These are phyloP conservation scores for Capitulum mitella DNA, from an alignment of 2,888 invertebrate species.

Conservation along the genomic window DNA sequence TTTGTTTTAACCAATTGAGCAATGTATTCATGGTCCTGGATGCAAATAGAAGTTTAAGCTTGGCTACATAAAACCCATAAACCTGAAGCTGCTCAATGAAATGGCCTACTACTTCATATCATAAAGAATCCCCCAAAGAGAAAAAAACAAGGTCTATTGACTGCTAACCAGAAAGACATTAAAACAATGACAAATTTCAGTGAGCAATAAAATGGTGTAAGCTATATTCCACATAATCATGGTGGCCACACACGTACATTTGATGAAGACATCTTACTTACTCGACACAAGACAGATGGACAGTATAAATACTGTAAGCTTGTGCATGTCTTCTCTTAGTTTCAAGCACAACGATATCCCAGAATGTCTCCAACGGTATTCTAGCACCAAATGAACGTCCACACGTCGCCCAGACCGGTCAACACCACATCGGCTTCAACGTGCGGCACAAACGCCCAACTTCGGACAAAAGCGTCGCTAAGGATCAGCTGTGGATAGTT, in stretches of 20 bases:
- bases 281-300: background rate
- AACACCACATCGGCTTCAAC: background rate
- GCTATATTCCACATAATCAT: too few relatives aligned
- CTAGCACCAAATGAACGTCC: background rate
- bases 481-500: background rate
- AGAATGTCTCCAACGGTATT: background rate
- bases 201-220: background rate
- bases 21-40: background rate
- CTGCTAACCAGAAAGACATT: background rate
- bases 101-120: background rate
- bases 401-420: background rate
- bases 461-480: background rate
- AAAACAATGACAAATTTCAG: background rate
- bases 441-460: background rate
- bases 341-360: too few relatives aligned
- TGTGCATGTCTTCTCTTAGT: background rate
- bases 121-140: too few relatives aligned
- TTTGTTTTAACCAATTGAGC: background rate
- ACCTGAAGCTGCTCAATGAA: background rate
- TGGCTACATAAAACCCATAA: background rate
- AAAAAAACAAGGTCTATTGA: too few relatives aligned
- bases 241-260: too few relatives aligned
- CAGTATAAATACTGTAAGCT: background rate
- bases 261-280: background rate
- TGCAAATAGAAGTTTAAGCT: background rate